A percentile compares a stretch with the other conserved stretches of the same genome.
Conservation (phyloP, 2,113 vertebrate genomes). For the Alexandromys fortis region DNA sequence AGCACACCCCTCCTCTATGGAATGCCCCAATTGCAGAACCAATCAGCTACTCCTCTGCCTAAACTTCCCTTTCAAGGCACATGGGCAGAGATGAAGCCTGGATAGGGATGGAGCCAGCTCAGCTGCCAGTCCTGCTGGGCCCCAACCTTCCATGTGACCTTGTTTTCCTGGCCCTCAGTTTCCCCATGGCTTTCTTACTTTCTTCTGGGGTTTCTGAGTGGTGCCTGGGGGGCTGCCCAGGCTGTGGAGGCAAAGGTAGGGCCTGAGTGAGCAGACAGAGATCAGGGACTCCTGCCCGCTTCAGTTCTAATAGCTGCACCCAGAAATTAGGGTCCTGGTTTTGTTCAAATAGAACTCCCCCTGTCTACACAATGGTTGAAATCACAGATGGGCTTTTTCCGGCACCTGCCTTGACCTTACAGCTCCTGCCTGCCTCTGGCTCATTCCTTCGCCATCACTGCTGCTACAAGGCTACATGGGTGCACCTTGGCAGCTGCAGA, state of each 20-base stretch:
- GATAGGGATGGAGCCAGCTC: accelerated
- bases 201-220: not conserved
- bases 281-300: not conserved
- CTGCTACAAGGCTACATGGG: too few relatives aligned
- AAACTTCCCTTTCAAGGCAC: conserved; percentile 68
- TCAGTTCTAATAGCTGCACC: not conserved
- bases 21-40: not conserved
- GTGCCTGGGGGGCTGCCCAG: not conserved
- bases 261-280: too few relatives aligned
- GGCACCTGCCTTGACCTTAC: accelerated
- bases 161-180: conserved; percentile 53
- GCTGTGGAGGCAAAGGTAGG: accelerated
- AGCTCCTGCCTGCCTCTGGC: accelerated
- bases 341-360: not conserved
- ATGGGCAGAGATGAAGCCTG: accelerated
- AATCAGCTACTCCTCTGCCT: conserved; percentile 16
- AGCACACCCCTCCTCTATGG: not conserved
- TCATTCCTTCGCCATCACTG: too few relatives aligned
- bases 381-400: too few relatives aligned
- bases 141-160: not conserved
- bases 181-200: conserved; percentile 17
- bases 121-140: not conserved
- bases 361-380: accelerated
- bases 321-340: not conserved
- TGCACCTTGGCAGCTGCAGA: accelerated